Evolutionary conservation across 1,140 invertebrate genomes (phyloP).

Genomic region (Drosophila watanabei): DNA sequence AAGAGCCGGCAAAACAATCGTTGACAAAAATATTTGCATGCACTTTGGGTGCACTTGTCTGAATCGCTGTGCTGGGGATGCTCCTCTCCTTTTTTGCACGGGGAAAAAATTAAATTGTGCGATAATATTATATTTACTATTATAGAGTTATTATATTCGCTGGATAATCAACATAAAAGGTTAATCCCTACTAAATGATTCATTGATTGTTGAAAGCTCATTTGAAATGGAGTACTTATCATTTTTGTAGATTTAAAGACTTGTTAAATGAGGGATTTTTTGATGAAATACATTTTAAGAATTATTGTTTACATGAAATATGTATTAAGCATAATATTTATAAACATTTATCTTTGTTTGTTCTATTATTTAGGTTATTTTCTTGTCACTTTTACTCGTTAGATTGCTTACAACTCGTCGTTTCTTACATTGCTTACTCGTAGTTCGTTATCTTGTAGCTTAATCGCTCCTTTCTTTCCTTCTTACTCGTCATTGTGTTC

Average conservation of each 20-base stretch:
- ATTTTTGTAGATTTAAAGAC: background rate
- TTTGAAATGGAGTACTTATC: background rate
- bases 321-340: background rate
- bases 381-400: no score
- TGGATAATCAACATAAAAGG: background rate
- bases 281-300: background rate
- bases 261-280: background rate
- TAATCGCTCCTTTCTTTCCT: background rate
- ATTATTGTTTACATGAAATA: background rate
- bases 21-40: constrained; percentile 77
- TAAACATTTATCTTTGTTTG: no score
- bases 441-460: background rate
- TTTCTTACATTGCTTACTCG: no score
- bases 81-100: constrained; percentile 4
- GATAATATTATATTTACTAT: background rate
- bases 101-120: background rate
- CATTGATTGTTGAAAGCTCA: background rate
- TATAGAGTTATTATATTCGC: no score
- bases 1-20: constrained; percentile 53
- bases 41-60: constrained; percentile 72
- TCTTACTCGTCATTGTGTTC: no score
- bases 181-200: no score
- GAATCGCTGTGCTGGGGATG: constrained; percentile 31
- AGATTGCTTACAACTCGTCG: no score
- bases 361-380: no score